These are phyloP conservation scores for Sebastolobus alascanus DNA, from an alignment of 2,797 vertebrate species.

Conservation along the genomic window DNA sequence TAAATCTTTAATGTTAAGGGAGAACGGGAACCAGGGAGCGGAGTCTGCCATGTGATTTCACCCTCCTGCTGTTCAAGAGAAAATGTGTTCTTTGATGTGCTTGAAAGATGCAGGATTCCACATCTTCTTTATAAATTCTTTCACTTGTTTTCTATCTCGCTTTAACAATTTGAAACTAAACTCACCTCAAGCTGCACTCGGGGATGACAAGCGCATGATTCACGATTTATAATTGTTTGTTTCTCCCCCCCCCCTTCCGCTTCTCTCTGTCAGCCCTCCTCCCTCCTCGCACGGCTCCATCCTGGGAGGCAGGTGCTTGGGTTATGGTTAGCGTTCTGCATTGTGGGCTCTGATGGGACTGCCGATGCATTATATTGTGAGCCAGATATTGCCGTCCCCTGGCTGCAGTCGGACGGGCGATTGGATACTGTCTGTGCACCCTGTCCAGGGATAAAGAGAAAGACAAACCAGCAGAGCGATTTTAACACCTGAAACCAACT, in stretches of 20 bases:
- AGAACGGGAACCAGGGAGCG: constrained; percentile 57
- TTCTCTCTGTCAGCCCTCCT: constrained; percentile 7
- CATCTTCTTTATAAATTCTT: constrained; percentile 70
- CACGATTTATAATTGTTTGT: constrained; percentile 64
- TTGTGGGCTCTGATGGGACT: constrained; percentile 79
- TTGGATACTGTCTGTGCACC: constrained; percentile 60
- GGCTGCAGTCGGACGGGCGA: constrained; percentile 63
- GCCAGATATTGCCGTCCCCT: constrained; percentile 61
- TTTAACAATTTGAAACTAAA: constrained; percentile 63
- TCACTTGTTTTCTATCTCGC: constrained; percentile 71
- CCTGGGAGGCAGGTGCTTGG: constrained; percentile 72
- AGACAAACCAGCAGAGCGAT: constrained; percentile 25
- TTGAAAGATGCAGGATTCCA: constrained; percentile 66
- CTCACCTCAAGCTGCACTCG: constrained; percentile 55
- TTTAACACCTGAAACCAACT: constrained; percentile 34
- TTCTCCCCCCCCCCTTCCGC: constrained; percentile 6
- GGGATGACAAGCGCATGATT: constrained; percentile 50
- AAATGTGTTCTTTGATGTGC: constrained; percentile 76
- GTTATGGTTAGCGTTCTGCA: constrained; percentile 76
- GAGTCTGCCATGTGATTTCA: constrained; percentile 58
- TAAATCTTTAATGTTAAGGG: constrained; percentile 68
- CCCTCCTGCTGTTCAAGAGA: constrained; percentile 66
- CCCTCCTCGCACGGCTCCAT: constrained; percentile 11
- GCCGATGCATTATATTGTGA: constrained; percentile 77
- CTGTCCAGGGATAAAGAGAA: constrained; percentile 51